phyloP scores from a whole-genome alignment of 2,888 invertebrate genomes.

The Xanthorhoe spadicearia region DNA sequence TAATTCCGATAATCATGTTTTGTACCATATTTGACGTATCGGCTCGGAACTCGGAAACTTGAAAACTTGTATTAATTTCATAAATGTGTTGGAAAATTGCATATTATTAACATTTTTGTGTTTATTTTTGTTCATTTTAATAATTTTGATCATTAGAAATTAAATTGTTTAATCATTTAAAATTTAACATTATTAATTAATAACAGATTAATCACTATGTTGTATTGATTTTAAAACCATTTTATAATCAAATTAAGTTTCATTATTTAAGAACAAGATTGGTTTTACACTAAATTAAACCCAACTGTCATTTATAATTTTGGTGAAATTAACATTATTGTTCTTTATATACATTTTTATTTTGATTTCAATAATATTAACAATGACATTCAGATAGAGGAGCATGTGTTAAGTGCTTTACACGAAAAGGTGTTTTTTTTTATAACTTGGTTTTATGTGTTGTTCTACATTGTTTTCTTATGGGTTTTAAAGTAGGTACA shows the following conservation, averaged over 20 bases:
- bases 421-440: too few relatives aligned
- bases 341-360: too few relatives aligned
- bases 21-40: constrained; percentile 2
- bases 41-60: not conserved
- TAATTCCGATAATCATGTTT: constrained; percentile 9
- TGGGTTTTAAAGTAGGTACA: too few relatives aligned
- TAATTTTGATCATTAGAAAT: not conserved
- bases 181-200: not conserved
- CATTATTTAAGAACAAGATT: not conserved
- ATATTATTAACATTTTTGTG: not conserved
- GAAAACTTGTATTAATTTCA: not conserved
- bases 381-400: too few relatives aligned
- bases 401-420: not conserved
- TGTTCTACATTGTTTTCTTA: too few relatives aligned
- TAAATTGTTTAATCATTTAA: not conserved
- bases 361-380: too few relatives aligned
- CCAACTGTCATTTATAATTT: too few relatives aligned
- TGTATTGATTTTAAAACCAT: not conserved
- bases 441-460: too few relatives aligned
- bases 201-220: not conserved
- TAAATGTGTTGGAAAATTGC: not conserved
- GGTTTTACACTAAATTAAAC: not conserved
- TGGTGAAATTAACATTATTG: too few relatives aligned
- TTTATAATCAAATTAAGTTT: not conserved
- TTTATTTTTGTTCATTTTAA: not conserved